A percentile compares a stretch with the other conserved stretches of the same genome.
Evolutionary conservation across 30 jellyfish, hydroid and myxozoan genomes (phyloP).

Genomic region (Chironex yamaguchii): DNA sequence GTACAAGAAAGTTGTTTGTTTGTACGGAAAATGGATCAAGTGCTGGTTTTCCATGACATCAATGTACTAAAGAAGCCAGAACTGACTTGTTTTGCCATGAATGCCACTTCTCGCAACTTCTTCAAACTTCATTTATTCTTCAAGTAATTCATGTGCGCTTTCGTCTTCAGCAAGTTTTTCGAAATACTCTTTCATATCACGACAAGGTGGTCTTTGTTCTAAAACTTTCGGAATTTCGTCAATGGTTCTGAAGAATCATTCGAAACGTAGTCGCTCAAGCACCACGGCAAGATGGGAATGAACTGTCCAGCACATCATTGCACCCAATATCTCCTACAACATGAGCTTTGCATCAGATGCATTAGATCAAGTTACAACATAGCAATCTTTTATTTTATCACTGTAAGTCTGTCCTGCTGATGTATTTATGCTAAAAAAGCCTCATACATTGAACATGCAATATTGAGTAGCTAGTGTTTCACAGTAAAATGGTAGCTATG

Average conservation of each 20-base stretch:
- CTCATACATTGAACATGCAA: no score
- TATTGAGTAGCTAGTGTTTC: no score
- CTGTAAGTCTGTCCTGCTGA: no score
- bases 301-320: constrained; percentile 55
- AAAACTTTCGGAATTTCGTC: constrained; percentile 10
- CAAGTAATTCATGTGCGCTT: constrained; percentile 5
- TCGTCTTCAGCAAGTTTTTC: constrained; percentile 3
- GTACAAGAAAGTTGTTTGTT: constrained; percentile 3
- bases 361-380: no score
- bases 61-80: constrained; percentile 24
- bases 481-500: no score
- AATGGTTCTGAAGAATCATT: constrained; percentile 9
- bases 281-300: constrained; percentile 23
- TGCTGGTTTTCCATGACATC: constrained; percentile 24
- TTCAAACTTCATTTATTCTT: constrained; percentile 12
- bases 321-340: no score
- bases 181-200: no score
- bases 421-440: no score
- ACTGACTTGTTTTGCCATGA: constrained; percentile 20
- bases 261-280: constrained; percentile 48
- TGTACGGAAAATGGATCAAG: background rate
- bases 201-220: constrained; percentile 2
- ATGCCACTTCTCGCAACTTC: constrained; percentile 3
- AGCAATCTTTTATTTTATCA: no score
- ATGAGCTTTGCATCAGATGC: no score